A percentile compares a stretch with the other conserved stretches of the same genome.
phyloP scores from a whole-genome alignment of 2,113 vertebrate genomes.

The Rhombomys opimus region DNA sequence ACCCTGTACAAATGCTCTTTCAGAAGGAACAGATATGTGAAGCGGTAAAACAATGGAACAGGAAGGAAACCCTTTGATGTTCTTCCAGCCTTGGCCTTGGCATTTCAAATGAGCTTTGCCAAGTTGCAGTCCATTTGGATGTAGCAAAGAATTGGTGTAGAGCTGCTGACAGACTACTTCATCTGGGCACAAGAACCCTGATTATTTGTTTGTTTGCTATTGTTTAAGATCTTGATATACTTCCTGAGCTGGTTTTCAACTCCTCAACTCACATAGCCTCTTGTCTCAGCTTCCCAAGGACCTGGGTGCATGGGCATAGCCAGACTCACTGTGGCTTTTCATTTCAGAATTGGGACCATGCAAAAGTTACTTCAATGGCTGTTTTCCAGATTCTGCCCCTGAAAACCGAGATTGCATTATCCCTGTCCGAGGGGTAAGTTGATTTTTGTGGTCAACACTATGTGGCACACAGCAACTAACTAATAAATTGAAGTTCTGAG shows the following conservation, averaged over 20 bases:
- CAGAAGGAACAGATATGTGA: fast-evolving
- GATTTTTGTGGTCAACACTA: background rate
- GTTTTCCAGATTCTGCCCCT: background rate
- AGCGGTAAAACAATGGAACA: fast-evolving
- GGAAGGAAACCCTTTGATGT: background rate
- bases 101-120: background rate
- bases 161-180: too few relatives aligned
- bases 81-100: background rate
- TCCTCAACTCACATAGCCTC: background rate
- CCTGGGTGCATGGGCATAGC: too few relatives aligned
- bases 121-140: background rate
- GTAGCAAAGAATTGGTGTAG: background rate
- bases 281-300: background rate
- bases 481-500: background rate
- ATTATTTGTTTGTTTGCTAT: background rate
- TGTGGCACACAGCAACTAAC: background rate
- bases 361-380: background rate
- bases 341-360: background rate
- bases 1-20: background rate
- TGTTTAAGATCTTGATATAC: background rate
- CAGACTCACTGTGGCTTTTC: background rate
- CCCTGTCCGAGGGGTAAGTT: background rate
- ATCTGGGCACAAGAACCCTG: background rate
- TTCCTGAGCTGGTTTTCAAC: background rate
- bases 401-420: background rate